These are phyloP conservation scores for Tachystola acroxantha DNA, from an alignment of 2,888 invertebrate genomes.

Conservation along the genomic window DNA sequence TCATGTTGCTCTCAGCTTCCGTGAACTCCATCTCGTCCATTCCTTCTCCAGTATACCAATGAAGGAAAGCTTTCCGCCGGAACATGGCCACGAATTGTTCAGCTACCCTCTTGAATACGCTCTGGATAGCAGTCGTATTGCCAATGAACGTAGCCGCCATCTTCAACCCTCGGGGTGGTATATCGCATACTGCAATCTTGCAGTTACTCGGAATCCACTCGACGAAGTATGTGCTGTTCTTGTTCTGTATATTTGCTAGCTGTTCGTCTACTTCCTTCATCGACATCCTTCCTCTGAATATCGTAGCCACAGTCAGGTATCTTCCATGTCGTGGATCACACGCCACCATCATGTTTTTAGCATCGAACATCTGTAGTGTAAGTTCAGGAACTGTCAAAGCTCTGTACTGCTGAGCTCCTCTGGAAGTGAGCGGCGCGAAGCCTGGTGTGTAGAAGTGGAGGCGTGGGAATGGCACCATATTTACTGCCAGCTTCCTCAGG, in stretches of 20 bases:
- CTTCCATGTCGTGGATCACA: constrained; percentile 94
- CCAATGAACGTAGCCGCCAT: constrained; percentile 94
- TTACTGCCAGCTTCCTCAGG: constrained; percentile 63
- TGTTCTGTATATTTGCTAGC: constrained; percentile 86
- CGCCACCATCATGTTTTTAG: constrained; percentile 92
- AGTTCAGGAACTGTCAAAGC: constrained; percentile 94
- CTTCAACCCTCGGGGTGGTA: constrained; percentile 85
- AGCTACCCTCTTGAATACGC: constrained; percentile 90
- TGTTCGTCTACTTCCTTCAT: constrained; percentile 95
- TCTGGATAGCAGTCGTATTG: constrained; percentile 91
- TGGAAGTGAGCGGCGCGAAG: constrained; percentile 84
- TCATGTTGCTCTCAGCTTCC: constrained; percentile 93
- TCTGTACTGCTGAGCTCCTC: constrained; percentile 92
- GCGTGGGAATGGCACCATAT: constrained; percentile 82
- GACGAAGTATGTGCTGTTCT: constrained; percentile 87
- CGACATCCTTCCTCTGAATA: constrained; percentile 93
- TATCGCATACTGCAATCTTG: constrained; percentile 89
- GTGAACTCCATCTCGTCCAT: constrained; percentile 97
- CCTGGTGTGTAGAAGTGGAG: constrained; percentile 78
- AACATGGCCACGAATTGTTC: constrained; percentile 96
- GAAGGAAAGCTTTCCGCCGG: constrained; percentile 96
- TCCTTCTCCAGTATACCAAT: constrained; percentile 96
- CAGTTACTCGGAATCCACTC: constrained; percentile 90
- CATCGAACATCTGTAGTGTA: constrained; percentile 80
- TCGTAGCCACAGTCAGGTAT: constrained; percentile 92